Percentiles rank a stretch among this genome's conserved stretches.
These are phyloP conservation scores for Nemoura dubitans DNA, from an alignment of 2,888 invertebrate genomes.

Conservation along the genomic window DNA sequence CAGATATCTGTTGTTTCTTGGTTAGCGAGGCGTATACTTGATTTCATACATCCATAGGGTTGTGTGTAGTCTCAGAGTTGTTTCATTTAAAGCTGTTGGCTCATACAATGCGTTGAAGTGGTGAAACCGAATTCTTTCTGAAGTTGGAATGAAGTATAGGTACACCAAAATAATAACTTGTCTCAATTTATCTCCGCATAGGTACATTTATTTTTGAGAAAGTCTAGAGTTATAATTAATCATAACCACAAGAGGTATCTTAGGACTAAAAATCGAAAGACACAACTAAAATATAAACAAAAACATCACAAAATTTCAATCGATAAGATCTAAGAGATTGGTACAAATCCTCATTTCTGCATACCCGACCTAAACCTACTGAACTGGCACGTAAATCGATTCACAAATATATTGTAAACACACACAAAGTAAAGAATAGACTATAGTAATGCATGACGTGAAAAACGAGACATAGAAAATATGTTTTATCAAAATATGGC, in stretches of 20 bases:
- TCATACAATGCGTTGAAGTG: too few species aligned
- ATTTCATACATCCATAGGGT: too few species aligned
- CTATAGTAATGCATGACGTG: background rate
- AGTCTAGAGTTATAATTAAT: background rate
- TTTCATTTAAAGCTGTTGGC: too few species aligned
- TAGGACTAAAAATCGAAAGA: background rate
- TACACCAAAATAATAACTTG: too few species aligned
- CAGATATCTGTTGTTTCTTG: too few species aligned
- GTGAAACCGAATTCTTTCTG: too few species aligned
- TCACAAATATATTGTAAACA: background rate
- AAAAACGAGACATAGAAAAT: background rate
- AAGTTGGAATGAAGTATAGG: too few species aligned
- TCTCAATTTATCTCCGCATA: too few species aligned
- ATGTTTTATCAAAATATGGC: background rate
- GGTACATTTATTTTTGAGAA: constrained; percentile 15
- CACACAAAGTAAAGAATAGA: background rate
- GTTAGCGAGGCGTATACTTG: too few species aligned
- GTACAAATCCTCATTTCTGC: too few species aligned
- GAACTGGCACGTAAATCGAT: background rate
- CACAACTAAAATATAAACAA: background rate
- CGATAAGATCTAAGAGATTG: background rate
- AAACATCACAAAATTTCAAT: background rate
- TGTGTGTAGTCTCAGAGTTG: too few species aligned
- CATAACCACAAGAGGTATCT: constrained; percentile 1
- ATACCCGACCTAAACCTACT: background rate